Evolutionary conservation across 2,888 invertebrate species (phyloP), one percentile per base, ranked within the genome.

Genomic region (Drosophila mimica): DNA sequence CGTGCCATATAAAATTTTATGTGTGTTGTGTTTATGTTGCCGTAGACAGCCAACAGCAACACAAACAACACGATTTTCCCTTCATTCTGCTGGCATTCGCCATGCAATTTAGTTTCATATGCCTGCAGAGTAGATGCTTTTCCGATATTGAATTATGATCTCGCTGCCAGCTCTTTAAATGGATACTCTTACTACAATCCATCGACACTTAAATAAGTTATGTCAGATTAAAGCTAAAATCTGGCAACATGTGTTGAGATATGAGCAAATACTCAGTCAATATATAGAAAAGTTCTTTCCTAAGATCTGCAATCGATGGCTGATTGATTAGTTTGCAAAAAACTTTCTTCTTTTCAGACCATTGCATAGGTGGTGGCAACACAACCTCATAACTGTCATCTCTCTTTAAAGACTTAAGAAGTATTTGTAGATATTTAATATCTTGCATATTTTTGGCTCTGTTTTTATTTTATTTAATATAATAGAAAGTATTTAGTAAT

Each of bases 71-170:
- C 25, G 13, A 17, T 17, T 53, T 48, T 60, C 28, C 62, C 73
- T 59, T 34, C 73, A 80, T 77, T 67, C 54, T 36, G 31, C 46
- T 67, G 65, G 68, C 73, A 83, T 70, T 86, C 78, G 74, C 68
- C 70, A 48, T 71, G 82, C 86, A 83, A 88, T 86, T 85, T 80
- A 83, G 83, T 83, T 81, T 85, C 83, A 83, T 88, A 78, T 77
- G 88, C 70, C 86, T 52, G 79, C 56, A 65, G 75, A 75, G 70
- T 70, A 76, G 74, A 85, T 88, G 86, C 64, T 70, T 76, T 74
- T 64, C 75, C 74, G 88, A 86, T 86, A 86, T 88, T 88, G 85
- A 88, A 86, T 86, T 86, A 88, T 86, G 87, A 83, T 82, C 88
- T 71, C 70, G 63, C 67, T 67, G 62, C 65, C 51, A 38, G 74